Base-by-base conservation (phyloP, 1,140 invertebrate species). In the Nixonia krombeini region DNA sequence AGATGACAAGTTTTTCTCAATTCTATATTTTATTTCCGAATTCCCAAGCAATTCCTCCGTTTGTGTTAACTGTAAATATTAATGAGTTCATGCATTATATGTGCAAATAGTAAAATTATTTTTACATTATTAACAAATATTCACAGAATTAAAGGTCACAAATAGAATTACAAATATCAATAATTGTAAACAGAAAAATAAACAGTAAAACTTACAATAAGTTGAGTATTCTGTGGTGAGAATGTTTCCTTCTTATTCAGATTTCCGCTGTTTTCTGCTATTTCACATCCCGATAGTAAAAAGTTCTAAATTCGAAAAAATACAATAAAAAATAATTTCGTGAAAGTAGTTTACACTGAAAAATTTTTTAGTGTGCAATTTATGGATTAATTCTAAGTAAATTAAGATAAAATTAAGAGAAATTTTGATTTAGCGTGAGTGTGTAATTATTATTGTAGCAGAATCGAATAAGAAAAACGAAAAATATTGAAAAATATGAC, bases 1-100 rank as follows among this genome's bases (percentile, higher is more conserved):
- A 38, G 65, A 17, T n/a, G 25, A 18, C 7, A 52, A 38, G 8
- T 45, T 46, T 2, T 46, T 9, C 9, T 70, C 35, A 0, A 79
- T 46, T 1, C 44, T 8, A n/a, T 83, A 81, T n/a, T 59, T 64
- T 1, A 8, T 72, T 53, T 74, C 57, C 5, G 38, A 73, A 2
- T 41, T 18, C 37, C 62, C 67, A 13, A 42, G 26, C 5, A 38
- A 15, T 49, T 50, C 15, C 7, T 15, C 26, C 10, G 18, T 53
- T 47, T 55, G 47, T 44, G 18, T 67, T 12, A 41, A 44, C 51
- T 67, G 15, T 12, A 59, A 55, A 6, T 31, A 12, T 49, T 7
- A 46, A 16, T 15, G 13, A n/a, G 2, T 13, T 46, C n/a, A n/a
- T 46, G 44, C 17, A 46, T 10, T 65, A 10, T 47, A 50, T 35